These are phyloP conservation scores for Prunella himalayana DNA, from an alignment of 2,113 vertebrate genomes.

Conservation along the genomic window DNA sequence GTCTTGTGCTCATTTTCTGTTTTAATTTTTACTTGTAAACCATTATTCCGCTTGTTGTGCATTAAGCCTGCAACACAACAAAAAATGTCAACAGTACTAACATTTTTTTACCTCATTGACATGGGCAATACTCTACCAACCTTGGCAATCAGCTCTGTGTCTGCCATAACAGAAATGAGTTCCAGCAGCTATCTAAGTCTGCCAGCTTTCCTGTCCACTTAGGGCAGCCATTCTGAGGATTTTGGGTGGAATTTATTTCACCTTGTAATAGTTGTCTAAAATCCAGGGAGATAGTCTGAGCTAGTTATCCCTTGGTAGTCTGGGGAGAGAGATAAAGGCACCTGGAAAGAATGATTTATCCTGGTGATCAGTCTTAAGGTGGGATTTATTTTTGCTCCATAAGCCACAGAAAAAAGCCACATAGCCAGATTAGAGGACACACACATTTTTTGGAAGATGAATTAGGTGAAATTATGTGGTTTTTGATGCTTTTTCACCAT, in stretches of 20 bases:
- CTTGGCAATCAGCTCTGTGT: background rate
- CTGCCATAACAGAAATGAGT: background rate
- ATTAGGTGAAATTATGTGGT: background rate
- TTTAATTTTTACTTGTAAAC: background rate
- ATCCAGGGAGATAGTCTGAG: background rate
- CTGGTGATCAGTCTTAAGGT: background rate
- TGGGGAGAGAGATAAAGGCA: background rate
- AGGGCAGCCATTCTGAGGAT: background rate
- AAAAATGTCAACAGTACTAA: background rate
- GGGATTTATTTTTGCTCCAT: background rate
- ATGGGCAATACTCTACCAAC: background rate
- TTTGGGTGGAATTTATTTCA: background rate
- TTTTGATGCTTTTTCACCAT: background rate
- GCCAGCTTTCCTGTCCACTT: background rate
- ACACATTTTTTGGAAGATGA: background rate
- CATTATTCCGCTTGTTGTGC: rapidly evolving
- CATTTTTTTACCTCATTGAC: background rate
- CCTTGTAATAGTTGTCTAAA: background rate
- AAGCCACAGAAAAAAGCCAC: background rate
- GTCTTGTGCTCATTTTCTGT: background rate
- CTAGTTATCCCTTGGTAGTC: background rate
- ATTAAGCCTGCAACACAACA: background rate
- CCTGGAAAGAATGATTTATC: background rate
- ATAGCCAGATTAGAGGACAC: background rate
- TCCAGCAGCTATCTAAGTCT: background rate